Conservation (phyloP, 2,888 invertebrate genomes). For the Ypsolopha sequella region DNA sequence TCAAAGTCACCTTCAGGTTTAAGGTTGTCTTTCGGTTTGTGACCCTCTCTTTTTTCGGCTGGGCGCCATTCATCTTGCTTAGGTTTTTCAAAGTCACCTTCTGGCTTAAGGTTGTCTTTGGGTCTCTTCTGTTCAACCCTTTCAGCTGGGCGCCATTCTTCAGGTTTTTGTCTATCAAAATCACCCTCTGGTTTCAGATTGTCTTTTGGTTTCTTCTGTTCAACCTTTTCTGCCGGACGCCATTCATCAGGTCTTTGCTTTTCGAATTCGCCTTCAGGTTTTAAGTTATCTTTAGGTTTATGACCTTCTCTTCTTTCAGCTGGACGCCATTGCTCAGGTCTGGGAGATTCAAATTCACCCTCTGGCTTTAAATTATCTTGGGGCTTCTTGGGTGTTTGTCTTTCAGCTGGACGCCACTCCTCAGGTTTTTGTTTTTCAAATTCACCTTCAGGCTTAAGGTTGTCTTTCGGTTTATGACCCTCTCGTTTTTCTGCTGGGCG, state of each 20-base stretch:
- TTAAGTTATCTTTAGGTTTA: slow-evolving; percentile 66
- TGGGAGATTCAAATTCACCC: slow-evolving; percentile 65
- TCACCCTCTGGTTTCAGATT: slow-evolving; percentile 65
- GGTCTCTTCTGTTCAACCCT: slow-evolving; percentile 40
- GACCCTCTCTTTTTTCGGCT: slow-evolving; percentile 35
- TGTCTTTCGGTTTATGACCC: slow-evolving; percentile 46
- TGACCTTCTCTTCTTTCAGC: slow-evolving; percentile 59
- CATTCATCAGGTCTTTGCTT: slow-evolving; percentile 35
- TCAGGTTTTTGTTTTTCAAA: slow-evolving; percentile 47
- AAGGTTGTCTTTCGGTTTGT: slow-evolving; percentile 53
- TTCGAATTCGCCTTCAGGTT: slow-evolving; percentile 69
- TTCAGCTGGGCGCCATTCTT: slow-evolving; percentile 51
- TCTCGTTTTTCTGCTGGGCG: slow-evolving; percentile 40
- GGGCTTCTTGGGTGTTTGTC: slow-evolving; percentile 28
- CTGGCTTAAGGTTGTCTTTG: slow-evolving; percentile 56
- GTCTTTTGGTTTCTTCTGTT: slow-evolving; percentile 45
- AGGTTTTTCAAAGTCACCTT: slow-evolving; percentile 65
- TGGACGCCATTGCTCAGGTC: slow-evolving; percentile 42
- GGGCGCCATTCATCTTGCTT: slow-evolving; percentile 38
- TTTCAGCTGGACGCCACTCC: slow-evolving; percentile 42
- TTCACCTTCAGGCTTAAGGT: slow-evolving; percentile 65
- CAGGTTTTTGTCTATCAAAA: slow-evolving; percentile 46
- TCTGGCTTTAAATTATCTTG: slow-evolving; percentile 68
- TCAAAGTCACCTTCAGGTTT: slow-evolving; percentile 54
- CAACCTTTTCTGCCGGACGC: slow-evolving; percentile 44